A percentile compares a stretch with the other conserved stretches of the same genome.
phyloP scores from a whole-genome alignment of 2,888 invertebrate species.

The Leptopilina drosophilae region DNA sequence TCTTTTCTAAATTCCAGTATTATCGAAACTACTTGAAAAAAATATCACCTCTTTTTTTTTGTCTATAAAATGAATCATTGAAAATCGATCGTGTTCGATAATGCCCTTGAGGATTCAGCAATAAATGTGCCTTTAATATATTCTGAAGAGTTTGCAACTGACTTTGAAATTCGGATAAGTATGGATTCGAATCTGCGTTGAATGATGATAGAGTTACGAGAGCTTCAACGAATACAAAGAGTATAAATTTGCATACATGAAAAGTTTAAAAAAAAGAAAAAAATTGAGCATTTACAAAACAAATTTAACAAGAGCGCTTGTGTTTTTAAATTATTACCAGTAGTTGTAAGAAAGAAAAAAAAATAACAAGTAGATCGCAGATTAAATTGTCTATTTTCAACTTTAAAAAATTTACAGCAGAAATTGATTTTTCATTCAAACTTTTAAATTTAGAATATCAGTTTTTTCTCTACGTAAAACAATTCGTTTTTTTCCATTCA shows the following conservation, averaged over 20 bases:
- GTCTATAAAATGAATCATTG: background rate
- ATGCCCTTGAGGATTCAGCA: background rate
- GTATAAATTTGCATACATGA: background rate
- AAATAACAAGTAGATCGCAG: too few species aligned
- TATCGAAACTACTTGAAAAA: too few species aligned
- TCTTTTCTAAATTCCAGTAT: too few species aligned
- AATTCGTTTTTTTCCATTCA: too few species aligned
- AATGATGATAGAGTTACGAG: background rate
- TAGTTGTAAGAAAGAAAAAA: too few species aligned
- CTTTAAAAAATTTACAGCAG: too few species aligned
- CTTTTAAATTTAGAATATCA: too few species aligned
- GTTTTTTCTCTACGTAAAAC: too few species aligned
- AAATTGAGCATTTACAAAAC: background rate
- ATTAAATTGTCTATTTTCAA: too few species aligned
- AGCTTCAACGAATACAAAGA: background rate
- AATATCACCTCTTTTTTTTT: background rate
- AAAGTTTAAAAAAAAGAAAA: background rate
- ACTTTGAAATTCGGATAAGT: slow-evolving; percentile 15
- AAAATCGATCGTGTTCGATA: background rate
- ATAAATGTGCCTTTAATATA: slow-evolving; percentile 10
- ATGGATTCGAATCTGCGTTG: slow-evolving; percentile 9
- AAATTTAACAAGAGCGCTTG: too few species aligned
- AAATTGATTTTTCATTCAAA: too few species aligned
- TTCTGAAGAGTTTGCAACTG: background rate
- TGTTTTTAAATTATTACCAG: too few species aligned